These are phyloP conservation scores for Trididemnum miniatum DNA, from an alignment of 23 tunicate genomes.

Conservation along the genomic window DNA sequence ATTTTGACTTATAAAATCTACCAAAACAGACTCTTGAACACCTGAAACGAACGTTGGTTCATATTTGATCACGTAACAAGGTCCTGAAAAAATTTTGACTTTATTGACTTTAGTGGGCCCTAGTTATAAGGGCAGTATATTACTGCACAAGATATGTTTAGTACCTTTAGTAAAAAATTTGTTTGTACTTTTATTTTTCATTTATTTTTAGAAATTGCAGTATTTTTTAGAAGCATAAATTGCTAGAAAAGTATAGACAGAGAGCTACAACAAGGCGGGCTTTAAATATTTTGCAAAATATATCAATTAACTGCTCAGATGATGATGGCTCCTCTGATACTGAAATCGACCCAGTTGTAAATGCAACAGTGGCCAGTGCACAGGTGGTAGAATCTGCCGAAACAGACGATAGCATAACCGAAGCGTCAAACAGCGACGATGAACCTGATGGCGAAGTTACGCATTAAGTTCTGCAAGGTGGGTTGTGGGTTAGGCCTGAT, in stretches of 20 bases:
- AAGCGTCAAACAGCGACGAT: slow-evolving; percentile 18
- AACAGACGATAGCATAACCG: too few relatives aligned
- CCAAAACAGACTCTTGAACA: too few relatives aligned
- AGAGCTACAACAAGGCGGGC: slow-evolving; percentile 16
- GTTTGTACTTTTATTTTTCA: slow-evolving; percentile 1
- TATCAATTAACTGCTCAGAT: slow-evolving; percentile 33
- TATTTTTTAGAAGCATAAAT: slow-evolving; percentile 19
- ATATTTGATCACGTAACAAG: too few relatives aligned
- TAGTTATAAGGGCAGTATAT: too few relatives aligned
- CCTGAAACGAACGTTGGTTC: too few relatives aligned
- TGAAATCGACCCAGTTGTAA: too few relatives aligned
- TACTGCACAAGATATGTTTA: background rate
- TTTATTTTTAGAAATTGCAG: slow-evolving; percentile 25
- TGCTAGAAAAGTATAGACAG: slow-evolving; percentile 21
- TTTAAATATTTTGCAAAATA: slow-evolving; percentile 14
- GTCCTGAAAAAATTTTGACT: too few relatives aligned
- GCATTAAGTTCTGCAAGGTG: background rate
- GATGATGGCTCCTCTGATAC: slow-evolving; percentile 25
- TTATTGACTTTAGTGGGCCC: too few relatives aligned
- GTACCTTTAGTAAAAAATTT: background rate
- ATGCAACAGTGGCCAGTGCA: slow-evolving; percentile 31
- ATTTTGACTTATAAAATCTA: too few relatives aligned
- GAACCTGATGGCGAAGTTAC: slow-evolving; percentile 25
- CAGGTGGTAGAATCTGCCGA: background rate
- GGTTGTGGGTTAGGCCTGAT: slow-evolving; percentile 22